Base-by-base conservation (phyloP, 2,797 vertebrate species). In the Ataeniobius toweri region DNA sequence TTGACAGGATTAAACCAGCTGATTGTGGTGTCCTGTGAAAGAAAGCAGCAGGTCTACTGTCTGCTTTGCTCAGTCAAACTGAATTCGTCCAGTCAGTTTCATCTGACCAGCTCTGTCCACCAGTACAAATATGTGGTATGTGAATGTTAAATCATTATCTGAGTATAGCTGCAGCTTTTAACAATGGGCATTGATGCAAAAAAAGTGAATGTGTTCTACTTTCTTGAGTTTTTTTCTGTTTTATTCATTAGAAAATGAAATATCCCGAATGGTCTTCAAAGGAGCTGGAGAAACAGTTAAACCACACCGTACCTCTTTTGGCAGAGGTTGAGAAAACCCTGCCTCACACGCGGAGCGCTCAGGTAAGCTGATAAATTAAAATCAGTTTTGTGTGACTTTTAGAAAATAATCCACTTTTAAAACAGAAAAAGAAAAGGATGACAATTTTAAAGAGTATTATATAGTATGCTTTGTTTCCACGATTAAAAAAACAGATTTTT, bases 11-110 rank as follows among this genome's bases (percentile, higher is more conserved):
- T 71, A 18, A 71, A 81, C 72, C 41, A 82, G 0, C 10, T 92
- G 26, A 75, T 91, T n/a, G 16, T 3, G 8, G 88, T 93, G 46
- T 48, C 0, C 0, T 89, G 85, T 48, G 24, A 76, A 6, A 53
- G 2, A 26, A 92, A 36, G 58, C 20, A 20, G 68, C 90, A 91
- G 22, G 41, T 81, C 71, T 94, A 84, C 85, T 94, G 93, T 85
- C 74, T 36, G 76, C 78, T 93, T 46, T 94, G 93, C 78, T 82
- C 74, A 5, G n/a, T 84, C 50, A 77, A 36, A 69, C 1, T 93
- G 69, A 67, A 1, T 1, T 0, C 0, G 0, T 75, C 81, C 3
- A 39, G 2, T 69, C 31, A 41, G 6, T 4, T 13, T 51, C 93
- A 94, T 69, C 1, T 68, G 0, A 14, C 0, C 6, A 44, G 44